These are phyloP conservation scores for Leptosomus discolor DNA, from an alignment of 2,113 vertebrate species.

Conservation along the genomic window DNA sequence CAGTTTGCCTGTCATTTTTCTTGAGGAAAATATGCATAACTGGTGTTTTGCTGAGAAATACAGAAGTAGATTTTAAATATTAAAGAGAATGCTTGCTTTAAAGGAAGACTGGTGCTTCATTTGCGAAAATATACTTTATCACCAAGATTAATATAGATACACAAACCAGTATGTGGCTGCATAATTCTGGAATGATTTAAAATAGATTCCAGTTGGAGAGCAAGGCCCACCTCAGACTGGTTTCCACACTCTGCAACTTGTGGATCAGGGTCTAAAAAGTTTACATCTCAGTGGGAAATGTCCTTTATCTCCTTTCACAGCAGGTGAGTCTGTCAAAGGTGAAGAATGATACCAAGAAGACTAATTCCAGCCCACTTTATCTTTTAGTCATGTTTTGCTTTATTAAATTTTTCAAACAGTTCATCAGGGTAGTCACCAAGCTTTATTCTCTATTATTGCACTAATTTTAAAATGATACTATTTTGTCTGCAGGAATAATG, in stretches of 20 bases:
- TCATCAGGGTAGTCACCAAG: constrained; percentile 53
- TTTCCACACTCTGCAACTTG: neutral
- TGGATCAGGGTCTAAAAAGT: constrained; percentile 11
- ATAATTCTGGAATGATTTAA: neutral
- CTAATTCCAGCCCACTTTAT: neutral
- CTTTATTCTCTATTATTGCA: constrained; percentile 56
- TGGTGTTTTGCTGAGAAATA: neutral
- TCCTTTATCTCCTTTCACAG: constrained; percentile 2
- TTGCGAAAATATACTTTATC: neutral
- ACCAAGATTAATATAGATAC: neutral
- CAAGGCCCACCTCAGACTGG: neutral
- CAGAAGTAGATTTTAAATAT: neutral
- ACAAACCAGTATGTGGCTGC: neutral
- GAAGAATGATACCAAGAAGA: constrained; percentile 31
- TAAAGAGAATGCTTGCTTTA: neutral
- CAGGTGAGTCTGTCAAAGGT: constrained; percentile 44
- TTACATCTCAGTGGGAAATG: constrained; percentile 22
- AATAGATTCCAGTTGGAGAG: neutral
- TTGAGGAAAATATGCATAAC: neutral
- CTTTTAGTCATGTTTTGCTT: constrained; percentile 45
- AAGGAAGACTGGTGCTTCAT: neutral
- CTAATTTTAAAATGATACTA: constrained; percentile 61
- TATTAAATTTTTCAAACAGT: constrained; percentile 58
- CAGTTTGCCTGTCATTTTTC: neutral
- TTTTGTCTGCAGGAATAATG: constrained; percentile 70